Evolutionary conservation across 2,888 invertebrate genomes (phyloP).

Genomic region (Harpalus rufipes): DNA sequence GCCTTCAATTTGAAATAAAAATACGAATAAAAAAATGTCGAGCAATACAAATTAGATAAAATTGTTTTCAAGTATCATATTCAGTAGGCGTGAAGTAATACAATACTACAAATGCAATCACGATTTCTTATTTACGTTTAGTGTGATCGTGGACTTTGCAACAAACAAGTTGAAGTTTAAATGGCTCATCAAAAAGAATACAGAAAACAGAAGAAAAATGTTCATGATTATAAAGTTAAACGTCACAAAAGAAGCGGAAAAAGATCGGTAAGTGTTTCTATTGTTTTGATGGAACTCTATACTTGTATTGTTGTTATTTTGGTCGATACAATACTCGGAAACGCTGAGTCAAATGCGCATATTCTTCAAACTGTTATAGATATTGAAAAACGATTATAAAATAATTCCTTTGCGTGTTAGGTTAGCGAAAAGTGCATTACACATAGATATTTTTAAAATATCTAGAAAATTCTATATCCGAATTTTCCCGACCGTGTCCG

Average conservation of each 20-base stretch:
- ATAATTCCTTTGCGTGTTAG: not conserved
- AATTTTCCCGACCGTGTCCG: constrained; percentile 41
- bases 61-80: constrained; percentile 40
- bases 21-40: not conserved
- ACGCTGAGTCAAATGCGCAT: not conserved
- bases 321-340: not conserved
- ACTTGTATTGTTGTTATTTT: constrained; percentile 14
- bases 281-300: constrained; percentile 22
- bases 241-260: constrained; percentile 48
- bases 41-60: not conserved
- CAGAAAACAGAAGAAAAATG: constrained; percentile 33
- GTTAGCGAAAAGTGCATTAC: not conserved
- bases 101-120: constrained; percentile 32
- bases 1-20: not conserved
- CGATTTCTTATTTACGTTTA: constrained; percentile 8
- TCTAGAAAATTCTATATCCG: constrained; percentile 12
- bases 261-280: constrained; percentile 33
- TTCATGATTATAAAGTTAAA: constrained; percentile 15
- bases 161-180: constrained; percentile 28
- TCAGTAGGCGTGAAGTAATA: constrained; percentile 60
- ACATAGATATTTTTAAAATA: not conserved
- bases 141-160: constrained; percentile 5
- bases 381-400: constrained; percentile 5
- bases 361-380: not conserved
- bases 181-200: constrained; percentile 54